phyloP scores from a whole-genome alignment of 2,797 vertebrate genomes.

The Distichodus sexfasciatus region DNA sequence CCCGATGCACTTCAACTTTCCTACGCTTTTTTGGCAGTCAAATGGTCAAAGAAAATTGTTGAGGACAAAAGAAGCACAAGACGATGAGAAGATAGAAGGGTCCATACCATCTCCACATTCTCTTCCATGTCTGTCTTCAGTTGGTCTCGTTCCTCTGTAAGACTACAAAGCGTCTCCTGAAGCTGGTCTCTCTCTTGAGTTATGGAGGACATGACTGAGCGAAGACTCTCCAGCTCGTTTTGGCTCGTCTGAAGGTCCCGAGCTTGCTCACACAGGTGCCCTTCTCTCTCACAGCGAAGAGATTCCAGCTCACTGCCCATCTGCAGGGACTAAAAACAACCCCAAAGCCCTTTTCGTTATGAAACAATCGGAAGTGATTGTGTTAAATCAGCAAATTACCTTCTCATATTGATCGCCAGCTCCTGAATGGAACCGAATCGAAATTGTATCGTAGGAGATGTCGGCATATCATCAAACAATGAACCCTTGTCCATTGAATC shows the following conservation, averaged over 20 bases:
- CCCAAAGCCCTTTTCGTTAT: background rate
- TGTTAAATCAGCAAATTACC: no score
- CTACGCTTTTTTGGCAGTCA: background rate
- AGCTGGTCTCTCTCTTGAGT: slow-evolving; percentile 29
- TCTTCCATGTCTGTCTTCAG: slow-evolving; percentile 62
- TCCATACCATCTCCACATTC: slow-evolving; percentile 59
- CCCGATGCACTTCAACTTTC: background rate
- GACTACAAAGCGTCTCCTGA: slow-evolving; percentile 46
- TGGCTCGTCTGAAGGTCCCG: background rate
- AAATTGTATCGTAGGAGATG: no score
- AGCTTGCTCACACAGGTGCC: slow-evolving; percentile 49
- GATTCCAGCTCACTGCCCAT: slow-evolving; percentile 46
- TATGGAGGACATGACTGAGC: slow-evolving; percentile 57
- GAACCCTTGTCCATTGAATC: no score
- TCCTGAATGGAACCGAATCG: no score
- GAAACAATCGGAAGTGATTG: background rate
- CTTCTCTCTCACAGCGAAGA: slow-evolving; percentile 46
- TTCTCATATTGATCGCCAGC: no score
- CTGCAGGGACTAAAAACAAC: background rate
- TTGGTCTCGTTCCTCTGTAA: slow-evolving; percentile 64
- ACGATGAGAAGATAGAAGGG: background rate
- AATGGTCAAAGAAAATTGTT: background rate
- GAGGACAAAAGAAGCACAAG: background rate
- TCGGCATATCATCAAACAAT: no score
- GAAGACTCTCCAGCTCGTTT: slow-evolving; percentile 43